phyloP scores from a whole-genome alignment of 2,113 vertebrate genomes.

The Melospiza melodia region DNA sequence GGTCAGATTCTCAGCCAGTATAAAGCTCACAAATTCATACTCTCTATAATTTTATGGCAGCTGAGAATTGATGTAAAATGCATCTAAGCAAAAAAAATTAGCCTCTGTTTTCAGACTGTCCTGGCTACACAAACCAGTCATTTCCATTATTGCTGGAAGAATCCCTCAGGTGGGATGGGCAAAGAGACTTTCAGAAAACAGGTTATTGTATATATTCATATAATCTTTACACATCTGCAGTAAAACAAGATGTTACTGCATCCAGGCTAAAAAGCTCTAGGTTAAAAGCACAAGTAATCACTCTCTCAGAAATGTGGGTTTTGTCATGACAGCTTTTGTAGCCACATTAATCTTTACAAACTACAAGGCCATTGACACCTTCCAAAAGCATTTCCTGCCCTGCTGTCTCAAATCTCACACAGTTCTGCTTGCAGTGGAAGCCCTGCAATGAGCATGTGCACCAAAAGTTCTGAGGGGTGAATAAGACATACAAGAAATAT shows the following conservation, averaged over 20 bases:
- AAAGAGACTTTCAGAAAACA: not conserved
- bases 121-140: not conserved
- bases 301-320: not conserved
- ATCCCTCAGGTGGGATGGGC: not conserved
- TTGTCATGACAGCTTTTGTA: not conserved
- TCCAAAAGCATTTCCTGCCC: not conserved
- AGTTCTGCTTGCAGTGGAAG: not conserved
- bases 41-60: not conserved
- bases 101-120: not conserved
- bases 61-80: not conserved
- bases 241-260: not conserved
- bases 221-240: not conserved
- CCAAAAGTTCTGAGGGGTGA: not conserved
- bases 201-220: not conserved
- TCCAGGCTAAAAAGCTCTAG: not conserved
- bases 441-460: not conserved
- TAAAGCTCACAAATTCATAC: not conserved
- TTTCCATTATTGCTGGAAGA: not conserved
- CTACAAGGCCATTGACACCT: not conserved
- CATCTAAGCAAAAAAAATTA: not conserved
- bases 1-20: not conserved
- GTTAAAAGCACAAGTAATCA: not conserved
- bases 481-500: not conserved
- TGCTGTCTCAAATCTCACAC: not conserved
- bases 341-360: not conserved